Base-by-base conservation (phyloP, 2,888 invertebrate genomes). In the Ypsolopha sequella region DNA sequence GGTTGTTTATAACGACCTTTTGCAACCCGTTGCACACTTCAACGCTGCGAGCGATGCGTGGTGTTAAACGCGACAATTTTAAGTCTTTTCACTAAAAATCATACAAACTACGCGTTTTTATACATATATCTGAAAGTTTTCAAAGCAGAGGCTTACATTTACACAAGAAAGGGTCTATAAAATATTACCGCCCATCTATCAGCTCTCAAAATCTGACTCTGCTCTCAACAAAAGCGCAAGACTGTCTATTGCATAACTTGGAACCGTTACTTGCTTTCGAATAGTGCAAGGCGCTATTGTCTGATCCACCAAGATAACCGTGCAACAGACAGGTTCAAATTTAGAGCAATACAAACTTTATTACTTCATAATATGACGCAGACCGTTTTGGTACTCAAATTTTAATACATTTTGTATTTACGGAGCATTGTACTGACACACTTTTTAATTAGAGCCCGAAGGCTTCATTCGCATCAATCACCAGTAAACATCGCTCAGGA, bases 181-280 rank as follows among this genome's bases (percentile, higher is more conserved):
- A 24, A 24, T 24, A 24, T 24, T 3, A 24, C 24, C 24, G 24
- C 24, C 24, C 24, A 24, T 24, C 24, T 24, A 24, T 46, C 46
- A 46, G 34, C 36, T 24, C 10, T 36, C 46, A 46, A 46, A 46
- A 24, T 24, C 24, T 24, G 24, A 4, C 24, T 9, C 46, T 33
- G 34, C 34, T 36, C 33, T 46, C 11, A 46, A 46, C 34, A 34
- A 34, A 46, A 11, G 11, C 36, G 9, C 35, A 36, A 35, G 36
- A 36, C 13, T 7, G 14, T 24, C 9, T 24, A 13, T 47, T 47
- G 45, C 47, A 48, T 48, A 51, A 51, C 48, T 24, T 39, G n/a
- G 8, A 38, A 51, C 51, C 47, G 47, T 47, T 51, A 47, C n/a
- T 34, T 47, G 39, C 39, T 47, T 41, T 41, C 48, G 41, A 47